Base-by-base conservation (phyloP, 1,140 invertebrate genomes). In the Choristoneura fumiferana region DNA sequence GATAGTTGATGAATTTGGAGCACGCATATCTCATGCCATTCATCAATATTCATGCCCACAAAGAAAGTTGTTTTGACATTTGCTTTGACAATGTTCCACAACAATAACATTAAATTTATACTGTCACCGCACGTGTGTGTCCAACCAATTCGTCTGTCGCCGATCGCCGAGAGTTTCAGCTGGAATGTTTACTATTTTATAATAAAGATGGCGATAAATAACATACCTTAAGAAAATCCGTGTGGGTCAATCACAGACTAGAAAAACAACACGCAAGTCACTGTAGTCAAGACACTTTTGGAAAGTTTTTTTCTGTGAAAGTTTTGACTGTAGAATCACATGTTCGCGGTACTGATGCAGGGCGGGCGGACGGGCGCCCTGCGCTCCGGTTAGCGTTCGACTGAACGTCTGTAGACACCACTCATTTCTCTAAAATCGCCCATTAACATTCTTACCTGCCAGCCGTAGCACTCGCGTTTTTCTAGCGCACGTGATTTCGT, bases 331-430 rank as follows among this genome's bases (percentile, higher is more conserved):
- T 49, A 10, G 5, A 29, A 56, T 14, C 17, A 52, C 54, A 52
- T 43, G 54, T 34, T 56, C 38, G 57, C 58, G 40, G 53, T 40
- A 49, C 9, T 40, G 10, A 18, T 45, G 40, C 17, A 37, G 61
- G 65, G 66, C 68, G 66, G 66, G 63, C 65, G 58, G 45, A 60
- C 69, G 58, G 45, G 61, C 66, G 61, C 61, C 63, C 54, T 34
- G 22, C 12, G 36, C 14, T 37, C 29, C 15, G 9, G 54, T 54
- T 54, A n/a, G 36, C 38, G 38, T 12, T 40, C 58, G 52, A 71
- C 69, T 70, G 63, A 60, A 33, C 22, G 33, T 17, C 12, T 17
- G 22, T 35, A 54, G 40, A 12, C n/a, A n/a, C 5, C 39, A 63
- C 58, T 29, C 43, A 49, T 33, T 49, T 49, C 43, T 22, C 17